phyloP scores from a whole-genome alignment of 1,140 invertebrate species.

The Condylostylus longicornis region DNA sequence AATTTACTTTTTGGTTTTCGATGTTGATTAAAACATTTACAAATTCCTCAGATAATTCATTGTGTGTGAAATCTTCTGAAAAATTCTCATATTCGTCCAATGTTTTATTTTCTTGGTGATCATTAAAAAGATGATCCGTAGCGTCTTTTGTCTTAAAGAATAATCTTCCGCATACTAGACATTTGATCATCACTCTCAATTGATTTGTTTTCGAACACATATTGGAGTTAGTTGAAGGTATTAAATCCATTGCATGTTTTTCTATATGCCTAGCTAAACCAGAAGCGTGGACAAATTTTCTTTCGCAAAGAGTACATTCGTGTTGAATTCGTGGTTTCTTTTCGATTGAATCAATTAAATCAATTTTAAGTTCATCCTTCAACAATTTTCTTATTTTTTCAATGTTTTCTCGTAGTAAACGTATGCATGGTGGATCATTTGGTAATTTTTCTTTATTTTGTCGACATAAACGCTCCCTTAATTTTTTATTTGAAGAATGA shows the following conservation, averaged over 20 bases:
- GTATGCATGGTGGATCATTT: conserved; percentile 8
- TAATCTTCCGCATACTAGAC: conserved; percentile 19
- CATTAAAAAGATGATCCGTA: conserved; percentile 12
- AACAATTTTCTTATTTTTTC: conserved; percentile 21
- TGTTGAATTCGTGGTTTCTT: conserved; percentile 18
- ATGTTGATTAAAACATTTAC: background rate
- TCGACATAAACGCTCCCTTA: background rate
- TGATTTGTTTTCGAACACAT: conserved; percentile 7
- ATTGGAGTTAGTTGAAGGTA: conserved; percentile 10
- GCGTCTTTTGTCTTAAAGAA: conserved; percentile 17
- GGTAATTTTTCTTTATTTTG: conserved; percentile 2
- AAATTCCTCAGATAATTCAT: conserved; percentile 1
- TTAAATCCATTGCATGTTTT: conserved; percentile 24
- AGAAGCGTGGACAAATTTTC: conserved; percentile 28
- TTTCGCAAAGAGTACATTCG: conserved; percentile 27
- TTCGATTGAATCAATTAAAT: conserved; percentile 7
- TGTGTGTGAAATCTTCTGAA: background rate
- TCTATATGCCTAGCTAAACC: conserved; percentile 29
- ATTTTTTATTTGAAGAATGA: conserved; percentile 2
- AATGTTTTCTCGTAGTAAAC: conserved; percentile 20
- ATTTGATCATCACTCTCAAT: conserved; percentile 16
- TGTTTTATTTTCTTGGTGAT: conserved; percentile 4
- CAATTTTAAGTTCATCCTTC: conserved; percentile 25
- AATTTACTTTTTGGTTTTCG: background rate
- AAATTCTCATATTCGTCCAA: background rate